Base-by-base conservation (phyloP, 2,113 vertebrate species). In the Dicentrarchus labrax region DNA sequence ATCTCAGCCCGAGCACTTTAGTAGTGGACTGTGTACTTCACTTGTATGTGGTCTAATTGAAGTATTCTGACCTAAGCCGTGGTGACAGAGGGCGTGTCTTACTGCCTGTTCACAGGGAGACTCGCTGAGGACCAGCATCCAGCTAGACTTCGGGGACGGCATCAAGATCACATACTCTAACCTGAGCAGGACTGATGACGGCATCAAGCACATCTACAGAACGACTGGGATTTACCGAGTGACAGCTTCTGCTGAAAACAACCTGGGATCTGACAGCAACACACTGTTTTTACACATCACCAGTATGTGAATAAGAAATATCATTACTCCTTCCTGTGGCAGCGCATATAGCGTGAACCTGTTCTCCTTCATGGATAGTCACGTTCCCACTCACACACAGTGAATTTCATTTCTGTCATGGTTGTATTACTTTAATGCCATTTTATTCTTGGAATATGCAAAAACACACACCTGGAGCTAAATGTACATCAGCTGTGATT, bases 131-230 rank as follows among this genome's bases (percentile, higher is more conserved):
- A 99, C 97, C 75, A 98, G 97, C 80, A 96, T 99, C 77, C 97
- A 97, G 91, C 94, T 99, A 50, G 97, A 99, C 92, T 99, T 99
- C 80, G 98, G 98, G 72, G 97, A 99, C 0, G 98, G 98, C 61
- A 96, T 97, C 86, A 96, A 97, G 0, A 97, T 99, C 79, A 98
- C 97, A 62, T 99, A 98, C 56, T 96, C 98, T 75, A 99, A 99
- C 93, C 96, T 99, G 93, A 99, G 97, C 91, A 95, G 96, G 45
- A 95, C 96, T 0, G 96, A 97, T 74, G 96, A 98, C 0, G 97
- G 97, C 86, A 97, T 98, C 93, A 95, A 93, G 22, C 98, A 99
- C 0, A 90, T 96, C 68, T 99, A 99, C 79, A 97, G 92, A 91
- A 94, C 93, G 0, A 95, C 97, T 2, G 98, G 98, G 9, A 98